Conservation (phyloP, 1,140 invertebrate species). For the Teleopsis dalmanni region DNA sequence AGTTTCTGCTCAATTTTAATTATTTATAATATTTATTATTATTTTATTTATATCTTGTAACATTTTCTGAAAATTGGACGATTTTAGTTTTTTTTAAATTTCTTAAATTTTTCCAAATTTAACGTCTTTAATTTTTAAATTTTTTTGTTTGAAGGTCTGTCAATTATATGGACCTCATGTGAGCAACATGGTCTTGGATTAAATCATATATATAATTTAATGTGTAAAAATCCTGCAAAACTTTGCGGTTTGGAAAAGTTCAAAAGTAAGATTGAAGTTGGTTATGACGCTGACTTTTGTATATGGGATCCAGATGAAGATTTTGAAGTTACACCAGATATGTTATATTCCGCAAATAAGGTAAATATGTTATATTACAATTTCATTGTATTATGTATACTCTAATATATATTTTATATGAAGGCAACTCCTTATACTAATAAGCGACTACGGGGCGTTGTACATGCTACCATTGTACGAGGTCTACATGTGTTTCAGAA, state of each 20-base stretch:
- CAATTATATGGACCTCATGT: conserved; percentile 59
- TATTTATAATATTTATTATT: no score
- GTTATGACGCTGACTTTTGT: conserved; percentile 65
- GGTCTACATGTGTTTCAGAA: conserved; percentile 50
- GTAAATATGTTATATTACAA: conserved; percentile 23
- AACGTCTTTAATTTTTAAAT: no score
- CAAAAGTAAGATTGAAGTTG: conserved; percentile 54
- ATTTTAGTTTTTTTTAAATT: no score
- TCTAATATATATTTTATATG: conserved; percentile 17
- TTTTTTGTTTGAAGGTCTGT: conserved; percentile 48
- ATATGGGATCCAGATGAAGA: conserved; percentile 59
- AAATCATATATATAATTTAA: conserved; percentile 50
- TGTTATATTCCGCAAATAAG: conserved; percentile 55
- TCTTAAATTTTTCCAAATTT: no score
- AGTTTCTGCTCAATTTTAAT: no score
- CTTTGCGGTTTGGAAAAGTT: conserved; percentile 52
- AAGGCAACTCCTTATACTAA: conserved; percentile 54
- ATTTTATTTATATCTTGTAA: no score
- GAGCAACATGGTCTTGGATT: conserved; percentile 47
- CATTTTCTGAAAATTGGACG: no score
- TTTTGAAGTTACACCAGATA: conserved; percentile 48
- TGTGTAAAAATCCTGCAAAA: conserved; percentile 54
- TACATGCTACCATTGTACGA: conserved; percentile 53
- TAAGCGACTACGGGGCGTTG: conserved; percentile 49
- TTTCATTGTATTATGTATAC: not conserved